Conservation (phyloP, 2,113 vertebrate species). For the Melanostigma gelatinosum region DNA sequence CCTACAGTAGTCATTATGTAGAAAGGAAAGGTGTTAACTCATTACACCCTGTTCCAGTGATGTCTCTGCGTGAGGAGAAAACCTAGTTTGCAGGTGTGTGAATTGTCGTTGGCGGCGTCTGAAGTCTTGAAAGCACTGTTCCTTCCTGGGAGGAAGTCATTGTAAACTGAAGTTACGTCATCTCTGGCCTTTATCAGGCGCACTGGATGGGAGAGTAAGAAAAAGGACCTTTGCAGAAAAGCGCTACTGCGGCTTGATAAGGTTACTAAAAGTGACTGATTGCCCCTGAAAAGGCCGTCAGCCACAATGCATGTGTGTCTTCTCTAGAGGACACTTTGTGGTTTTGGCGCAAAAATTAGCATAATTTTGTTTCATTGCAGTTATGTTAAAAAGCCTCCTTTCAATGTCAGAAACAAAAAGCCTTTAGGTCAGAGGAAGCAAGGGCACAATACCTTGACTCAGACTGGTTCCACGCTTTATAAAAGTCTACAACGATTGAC, state of each 20-base stretch:
- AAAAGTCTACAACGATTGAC: not conserved
- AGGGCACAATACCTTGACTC: no score
- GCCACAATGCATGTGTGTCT: not conserved
- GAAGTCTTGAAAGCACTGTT: not conserved
- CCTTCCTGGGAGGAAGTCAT: not conserved
- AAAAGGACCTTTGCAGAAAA: not conserved
- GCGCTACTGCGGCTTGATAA: not conserved
- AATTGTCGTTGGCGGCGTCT: not conserved
- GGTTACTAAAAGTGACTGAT: not conserved
- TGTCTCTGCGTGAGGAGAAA: not conserved
- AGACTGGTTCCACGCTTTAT: not conserved
- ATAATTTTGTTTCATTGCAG: not conserved
- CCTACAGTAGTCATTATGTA: no score
- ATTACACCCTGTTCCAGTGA: not conserved
- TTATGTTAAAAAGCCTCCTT: not conserved
- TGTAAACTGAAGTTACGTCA: not conserved
- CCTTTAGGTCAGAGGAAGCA: not conserved
- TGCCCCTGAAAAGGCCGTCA: not conserved
- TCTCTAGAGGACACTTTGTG: not conserved
- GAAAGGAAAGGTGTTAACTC: not conserved
- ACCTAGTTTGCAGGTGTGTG: not conserved
- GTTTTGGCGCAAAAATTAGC: no score
- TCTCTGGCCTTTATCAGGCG: slow-evolving; percentile 7
- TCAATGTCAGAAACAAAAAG: not conserved
- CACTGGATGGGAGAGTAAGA: not conserved